Evolutionary conservation across 2,797 vertebrate species (phyloP), one percentile per base, ranked within the genome.

Genomic region (Sebastes trivittatus): DNA sequence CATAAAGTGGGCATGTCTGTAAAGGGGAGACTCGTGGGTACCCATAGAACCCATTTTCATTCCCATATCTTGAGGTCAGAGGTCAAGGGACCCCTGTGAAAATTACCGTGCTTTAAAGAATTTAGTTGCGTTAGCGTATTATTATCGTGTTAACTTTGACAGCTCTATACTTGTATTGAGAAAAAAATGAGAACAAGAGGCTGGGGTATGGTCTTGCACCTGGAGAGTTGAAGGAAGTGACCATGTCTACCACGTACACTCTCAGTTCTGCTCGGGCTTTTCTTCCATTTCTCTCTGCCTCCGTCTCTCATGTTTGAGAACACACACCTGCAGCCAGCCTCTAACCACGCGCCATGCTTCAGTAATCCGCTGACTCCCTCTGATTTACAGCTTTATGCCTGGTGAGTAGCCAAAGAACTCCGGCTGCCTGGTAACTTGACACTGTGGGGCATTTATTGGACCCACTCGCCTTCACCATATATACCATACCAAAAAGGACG

Each of bases 311-410:
- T 78, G 84, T 92, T 85, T 88, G 91, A 94, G 93, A 92, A 90
- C 83, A 81, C 89, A 92, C 95, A 95, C 94, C 95, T 96, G 94
- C 94, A 90, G 85, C 90, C 80, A 83, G 84, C 82, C 85, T 80
- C 77, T 80, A 91, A 93, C 91, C 91, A 84, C 87, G 84, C 76
- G 83, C 89, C 86, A 89, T 69, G 87, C 92, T 90, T 90, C 93
- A 92, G 90, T 89, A 90, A 94, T 94, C 88, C 90, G 89, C 92
- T 92, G 91, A 91, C 93, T 93, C 83, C 80, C 82, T 89, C 87
- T 91, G 89, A 94, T 95, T 95, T 93, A 93, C 84, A 91, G 83
- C 86, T 89, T 79, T 71, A 83, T 80, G 86, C 84, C 87, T 94
- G 91, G 90, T 89, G 74, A 83, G 80, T 75, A 77, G 90, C 91